Base-by-base conservation (phyloP, 1,140 invertebrate species). In the Tetramorium parvispinum region DNA sequence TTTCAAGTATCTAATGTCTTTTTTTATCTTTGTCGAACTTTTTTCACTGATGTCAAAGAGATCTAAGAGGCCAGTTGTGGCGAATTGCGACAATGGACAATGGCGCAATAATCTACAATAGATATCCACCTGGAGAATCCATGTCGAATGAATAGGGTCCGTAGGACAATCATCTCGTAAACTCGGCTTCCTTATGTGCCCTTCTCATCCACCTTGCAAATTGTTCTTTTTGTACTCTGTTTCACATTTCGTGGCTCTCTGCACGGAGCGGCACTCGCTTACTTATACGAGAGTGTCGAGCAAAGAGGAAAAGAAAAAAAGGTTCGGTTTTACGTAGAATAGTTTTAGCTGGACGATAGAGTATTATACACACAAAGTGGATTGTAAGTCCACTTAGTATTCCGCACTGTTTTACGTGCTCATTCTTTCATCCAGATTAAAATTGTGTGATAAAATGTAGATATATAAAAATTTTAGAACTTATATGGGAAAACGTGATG, bases 101-200 rank as follows among this genome's bases (percentile, higher is more conserved):
- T 93, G 87, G 91, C 85, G 89, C 89, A 92, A 92, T 93, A 92
- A 93, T 93, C 89, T 92, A 92, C 92, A 93, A 93, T 93, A 92
- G 89, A 92, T 91, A 93, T 93, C 89, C 90, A 89, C 89, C 77
- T 83, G 91, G 88, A 92, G 92, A 92, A 93, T 92, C 79, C 89
- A 73, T 87, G 86, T 63, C 76, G 88, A 91, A 93, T 93, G 92
- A 93, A 93, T 93, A 92, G 92, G 88, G 78, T 77, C 87, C 57
- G 85, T 89, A 89, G 93, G 91, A 93, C 93, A 93, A 92, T 93
- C 89, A 91, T 93, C 93, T 91, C 93, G 89, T 93, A 93, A 93
- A 93, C 86, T 93, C 73, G 89, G 85, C 86, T 91, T 89, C 91
- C 88, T 92, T 92, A 81, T 82, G 73, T 85, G 85, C 86, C 61